phyloP scores from a whole-genome alignment of 2,797 vertebrate genomes.

The Lemur catta region DNA sequence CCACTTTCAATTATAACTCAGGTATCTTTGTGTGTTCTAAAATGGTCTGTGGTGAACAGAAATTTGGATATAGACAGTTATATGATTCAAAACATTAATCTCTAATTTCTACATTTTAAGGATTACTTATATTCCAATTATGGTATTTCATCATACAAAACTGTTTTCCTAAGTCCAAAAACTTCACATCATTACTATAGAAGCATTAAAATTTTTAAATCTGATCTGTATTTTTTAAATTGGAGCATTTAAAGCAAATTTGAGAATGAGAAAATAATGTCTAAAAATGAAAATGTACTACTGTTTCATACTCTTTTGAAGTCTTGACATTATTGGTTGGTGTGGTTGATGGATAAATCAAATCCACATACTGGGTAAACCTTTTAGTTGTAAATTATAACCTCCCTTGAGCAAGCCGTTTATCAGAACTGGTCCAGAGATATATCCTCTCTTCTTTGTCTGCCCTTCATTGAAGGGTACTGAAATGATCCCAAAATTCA shows the following conservation, averaged over 20 bases:
- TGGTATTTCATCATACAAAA: neutral
- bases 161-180: neutral
- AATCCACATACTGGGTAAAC: neutral
- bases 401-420: neutral
- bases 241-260: slow-evolving; percentile 14
- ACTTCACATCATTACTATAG: neutral
- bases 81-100: neutral
- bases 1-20: neutral
- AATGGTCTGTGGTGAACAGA: neutral
- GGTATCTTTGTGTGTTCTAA: neutral
- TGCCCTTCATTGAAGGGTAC: neutral
- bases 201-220: neutral
- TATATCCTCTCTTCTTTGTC: neutral
- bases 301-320: neutral
- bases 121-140: neutral
- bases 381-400: neutral
- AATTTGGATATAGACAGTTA: neutral
- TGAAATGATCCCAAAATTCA: neutral
- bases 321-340: neutral
- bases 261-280: neutral
- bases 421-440: neutral
- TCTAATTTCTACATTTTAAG: neutral
- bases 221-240: neutral
- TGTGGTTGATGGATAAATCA: neutral
- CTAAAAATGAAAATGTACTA: neutral